phyloP scores from a whole-genome alignment of 2,888 invertebrate genomes.

The Drosophila paracracens region DNA sequence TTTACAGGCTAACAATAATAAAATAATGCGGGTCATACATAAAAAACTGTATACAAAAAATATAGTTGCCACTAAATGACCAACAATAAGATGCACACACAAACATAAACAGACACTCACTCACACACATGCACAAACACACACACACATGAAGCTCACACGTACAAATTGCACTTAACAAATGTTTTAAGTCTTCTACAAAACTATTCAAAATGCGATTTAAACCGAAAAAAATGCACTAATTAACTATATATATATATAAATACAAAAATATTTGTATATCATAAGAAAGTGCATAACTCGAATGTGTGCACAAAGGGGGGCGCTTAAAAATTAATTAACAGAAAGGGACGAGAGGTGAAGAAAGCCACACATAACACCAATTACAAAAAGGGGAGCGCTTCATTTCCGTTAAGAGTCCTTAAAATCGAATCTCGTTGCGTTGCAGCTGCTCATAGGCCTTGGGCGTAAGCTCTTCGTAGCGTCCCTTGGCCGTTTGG shows the following conservation, averaged over 20 bases:
- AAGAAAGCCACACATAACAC: slow-evolving; percentile 23
- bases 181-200: slow-evolving; percentile 45
- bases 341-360: slow-evolving; percentile 55
- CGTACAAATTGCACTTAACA: slow-evolving; percentile 58
- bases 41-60: slow-evolving; percentile 39
- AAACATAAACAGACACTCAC: slow-evolving; percentile 8
- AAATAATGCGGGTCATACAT: slow-evolving; percentile 15
- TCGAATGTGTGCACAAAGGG: slow-evolving; percentile 14
- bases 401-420: background rate
- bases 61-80: slow-evolving; percentile 48
- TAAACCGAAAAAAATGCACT: slow-evolving; percentile 36
- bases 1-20: slow-evolving; percentile 44
- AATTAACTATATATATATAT: slow-evolving; percentile 44
- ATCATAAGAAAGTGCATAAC: slow-evolving; percentile 41
- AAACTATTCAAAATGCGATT: slow-evolving; percentile 63
- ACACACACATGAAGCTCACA: slow-evolving; percentile 1
- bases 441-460: slow-evolving; percentile 90
- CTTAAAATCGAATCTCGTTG: slow-evolving; percentile 90
- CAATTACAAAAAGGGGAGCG: slow-evolving; percentile 3
- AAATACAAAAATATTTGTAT: slow-evolving; percentile 28
- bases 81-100: slow-evolving; percentile 33
- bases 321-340: slow-evolving; percentile 74
- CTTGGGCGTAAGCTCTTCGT: slow-evolving; percentile 89
- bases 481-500: slow-evolving; percentile 89
- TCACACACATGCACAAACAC: background rate